phyloP scores from a whole-genome alignment of 2,888 invertebrate species.

The Nomada fucata region DNA sequence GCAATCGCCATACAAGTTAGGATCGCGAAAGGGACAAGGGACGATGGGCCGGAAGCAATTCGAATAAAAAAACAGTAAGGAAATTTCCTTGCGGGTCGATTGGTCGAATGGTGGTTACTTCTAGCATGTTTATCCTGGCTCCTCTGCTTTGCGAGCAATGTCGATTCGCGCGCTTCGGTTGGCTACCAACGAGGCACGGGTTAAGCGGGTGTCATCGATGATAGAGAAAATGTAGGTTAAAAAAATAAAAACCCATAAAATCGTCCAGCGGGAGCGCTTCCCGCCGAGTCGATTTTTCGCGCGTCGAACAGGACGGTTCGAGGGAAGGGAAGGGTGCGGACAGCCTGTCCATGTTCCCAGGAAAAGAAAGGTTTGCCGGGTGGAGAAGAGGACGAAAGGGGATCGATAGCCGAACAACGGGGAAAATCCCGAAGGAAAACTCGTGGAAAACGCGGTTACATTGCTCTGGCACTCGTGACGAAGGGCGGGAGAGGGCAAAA shows the following conservation, averaged over 20 bases:
- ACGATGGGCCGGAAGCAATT: not conserved
- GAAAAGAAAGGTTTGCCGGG: slow-evolving; percentile 37
- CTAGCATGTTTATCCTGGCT: not conserved
- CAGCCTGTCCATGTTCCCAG: slow-evolving; percentile 51
- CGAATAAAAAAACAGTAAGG: not conserved
- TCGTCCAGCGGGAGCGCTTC: slow-evolving; percentile 33
- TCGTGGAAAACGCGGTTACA: slow-evolving; percentile 65
- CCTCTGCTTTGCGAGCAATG: too few species aligned
- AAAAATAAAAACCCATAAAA: slow-evolving; percentile 51
- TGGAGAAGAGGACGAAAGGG: slow-evolving; percentile 60
- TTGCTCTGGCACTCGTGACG: slow-evolving; percentile 51
- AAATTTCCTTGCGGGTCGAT: not conserved
- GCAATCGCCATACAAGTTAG: slow-evolving; percentile 13
- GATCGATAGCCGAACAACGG: slow-evolving; percentile 79
- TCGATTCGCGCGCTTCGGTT: not conserved
- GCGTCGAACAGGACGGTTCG: not conserved
- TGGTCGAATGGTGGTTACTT: too few species aligned
- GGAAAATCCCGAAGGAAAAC: slow-evolving; percentile 70
- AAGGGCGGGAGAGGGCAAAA: slow-evolving; percentile 52
- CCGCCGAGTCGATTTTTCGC: slow-evolving; percentile 50
- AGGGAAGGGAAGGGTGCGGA: slow-evolving; percentile 23
- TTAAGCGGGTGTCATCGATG: slow-evolving; percentile 15
- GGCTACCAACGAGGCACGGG: not conserved
- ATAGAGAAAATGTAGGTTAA: slow-evolving; percentile 30
- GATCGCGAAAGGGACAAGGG: not conserved